A percentile compares a stretch with the other conserved stretches of the same genome.
Conservation (phyloP, 2,797 vertebrate genomes). For the Anisognathus igniventris region DNA sequence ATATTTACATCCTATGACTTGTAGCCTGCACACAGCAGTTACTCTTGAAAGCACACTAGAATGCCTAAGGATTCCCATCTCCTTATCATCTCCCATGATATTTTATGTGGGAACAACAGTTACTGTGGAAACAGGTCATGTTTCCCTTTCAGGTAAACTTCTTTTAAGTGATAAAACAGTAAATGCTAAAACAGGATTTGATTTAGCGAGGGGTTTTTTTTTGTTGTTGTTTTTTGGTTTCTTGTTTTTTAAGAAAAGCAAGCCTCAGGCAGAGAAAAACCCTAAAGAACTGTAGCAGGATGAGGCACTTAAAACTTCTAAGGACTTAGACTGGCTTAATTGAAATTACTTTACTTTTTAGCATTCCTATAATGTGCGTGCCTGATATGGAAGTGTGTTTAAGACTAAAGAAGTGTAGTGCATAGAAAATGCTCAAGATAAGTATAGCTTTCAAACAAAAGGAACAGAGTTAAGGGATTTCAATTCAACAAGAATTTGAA, state of each 20-base stretch:
- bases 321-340: background rate
- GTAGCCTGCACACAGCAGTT: background rate
- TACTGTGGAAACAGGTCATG: background rate
- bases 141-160: background rate
- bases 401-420: background rate
- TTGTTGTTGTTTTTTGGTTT: background rate
- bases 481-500: background rate
- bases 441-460: background rate
- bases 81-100: no score
- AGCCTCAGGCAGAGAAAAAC: background rate
- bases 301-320: background rate
- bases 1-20: background rate
- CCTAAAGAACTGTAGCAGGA: background rate
- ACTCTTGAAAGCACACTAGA: background rate
- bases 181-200: background rate
- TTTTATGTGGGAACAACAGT: background rate
- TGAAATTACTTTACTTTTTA: background rate
- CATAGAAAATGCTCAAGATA: background rate
- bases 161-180: background rate
- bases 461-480: background rate
- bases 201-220: background rate
- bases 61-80: background rate
- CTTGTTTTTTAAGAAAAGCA: background rate
- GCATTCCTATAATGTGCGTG: background rate
- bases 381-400: background rate